phyloP scores from a whole-genome alignment of 1,140 invertebrate species.

The Drosophila chauvacae region DNA sequence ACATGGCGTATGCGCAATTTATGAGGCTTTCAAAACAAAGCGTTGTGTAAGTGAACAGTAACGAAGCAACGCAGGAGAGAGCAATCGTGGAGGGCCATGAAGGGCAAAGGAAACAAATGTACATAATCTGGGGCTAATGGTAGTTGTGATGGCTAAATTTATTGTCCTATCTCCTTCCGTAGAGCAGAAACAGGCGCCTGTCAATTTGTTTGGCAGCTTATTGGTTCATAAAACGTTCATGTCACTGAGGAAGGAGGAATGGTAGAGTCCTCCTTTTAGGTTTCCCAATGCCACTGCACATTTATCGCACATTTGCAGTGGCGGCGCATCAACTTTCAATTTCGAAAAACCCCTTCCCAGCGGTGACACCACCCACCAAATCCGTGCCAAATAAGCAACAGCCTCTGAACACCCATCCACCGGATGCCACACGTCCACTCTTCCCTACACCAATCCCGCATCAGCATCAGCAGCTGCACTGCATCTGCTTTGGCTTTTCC shows the following conservation, averaged over 20 bases:
- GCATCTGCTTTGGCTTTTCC: slow-evolving; percentile 47
- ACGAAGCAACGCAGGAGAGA: slow-evolving; percentile 2
- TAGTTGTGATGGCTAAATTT: slow-evolving; percentile 23
- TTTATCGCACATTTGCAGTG: slow-evolving; percentile 72
- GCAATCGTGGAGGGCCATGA: slow-evolving; percentile 23
- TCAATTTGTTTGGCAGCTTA: neutral
- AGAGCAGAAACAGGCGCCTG: neutral
- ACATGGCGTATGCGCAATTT: slow-evolving; percentile 78
- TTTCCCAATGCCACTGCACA: slow-evolving; percentile 7
- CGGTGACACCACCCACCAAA: slow-evolving; percentile 23
- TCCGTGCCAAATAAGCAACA: slow-evolving; percentile 76
- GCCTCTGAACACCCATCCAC: slow-evolving; percentile 48
- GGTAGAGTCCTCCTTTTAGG: neutral
- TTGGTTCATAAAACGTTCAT: slow-evolving; percentile 23
- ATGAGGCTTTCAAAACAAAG: slow-evolving; percentile 75
- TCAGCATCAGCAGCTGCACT: neutral
- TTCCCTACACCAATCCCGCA: neutral
- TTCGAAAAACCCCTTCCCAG: slow-evolving; percentile 48
- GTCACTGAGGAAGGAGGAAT: neutral
- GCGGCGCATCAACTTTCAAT: slow-evolving; percentile 55
- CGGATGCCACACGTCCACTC: slow-evolving; percentile 39
- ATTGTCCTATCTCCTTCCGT: neutral
- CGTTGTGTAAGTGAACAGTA: slow-evolving; percentile 46
- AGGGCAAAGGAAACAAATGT: slow-evolving; percentile 32
- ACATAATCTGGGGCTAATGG: slow-evolving; percentile 11